A percentile compares a stretch with the other conserved stretches of the same genome.
Evolutionary conservation across 2,113 vertebrate species (phyloP).

Genomic region (Myodes glareolus): DNA sequence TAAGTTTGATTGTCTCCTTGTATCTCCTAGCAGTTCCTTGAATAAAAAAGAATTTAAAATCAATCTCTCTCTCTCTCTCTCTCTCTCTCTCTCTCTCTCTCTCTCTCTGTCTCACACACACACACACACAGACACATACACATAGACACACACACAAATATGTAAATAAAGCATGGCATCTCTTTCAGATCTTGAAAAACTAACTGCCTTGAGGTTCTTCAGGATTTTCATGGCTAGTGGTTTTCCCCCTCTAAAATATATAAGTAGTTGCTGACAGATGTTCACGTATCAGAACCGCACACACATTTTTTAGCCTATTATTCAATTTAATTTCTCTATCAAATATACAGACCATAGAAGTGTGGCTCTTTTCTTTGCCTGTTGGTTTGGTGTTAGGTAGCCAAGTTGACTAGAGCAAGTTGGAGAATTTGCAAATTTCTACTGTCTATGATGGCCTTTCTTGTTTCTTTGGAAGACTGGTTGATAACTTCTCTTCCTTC

Average conservation of each 20-base stretch:
- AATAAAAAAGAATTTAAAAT: neutral
- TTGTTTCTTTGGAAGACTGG: neutral
- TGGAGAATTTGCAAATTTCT: slow-evolving; percentile 36
- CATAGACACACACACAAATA: neutral
- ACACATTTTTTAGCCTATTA: neutral
- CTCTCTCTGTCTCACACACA: neutral
- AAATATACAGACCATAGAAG: neutral
- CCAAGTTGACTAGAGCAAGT: neutral
- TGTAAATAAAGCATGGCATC: neutral
- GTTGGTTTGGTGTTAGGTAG: neutral
- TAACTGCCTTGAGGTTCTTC: slow-evolving; percentile 30
- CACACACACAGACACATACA: neutral
- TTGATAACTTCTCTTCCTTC: neutral
- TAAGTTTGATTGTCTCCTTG: slow-evolving; percentile 43
- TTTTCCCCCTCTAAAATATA: neutral
- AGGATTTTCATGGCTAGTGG: neutral
- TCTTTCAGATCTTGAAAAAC: neutral
- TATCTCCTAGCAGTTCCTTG: slow-evolving; percentile 7
- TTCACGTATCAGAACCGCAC: neutral
- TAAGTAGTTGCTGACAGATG: neutral
- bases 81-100: no score
- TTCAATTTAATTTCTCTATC: neutral
- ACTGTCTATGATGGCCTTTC: neutral
- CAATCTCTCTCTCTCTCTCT: neutral
- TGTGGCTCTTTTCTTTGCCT: neutral